Conservation (phyloP, 1,140 invertebrate species). For the Triops longicaudatus region DNA sequence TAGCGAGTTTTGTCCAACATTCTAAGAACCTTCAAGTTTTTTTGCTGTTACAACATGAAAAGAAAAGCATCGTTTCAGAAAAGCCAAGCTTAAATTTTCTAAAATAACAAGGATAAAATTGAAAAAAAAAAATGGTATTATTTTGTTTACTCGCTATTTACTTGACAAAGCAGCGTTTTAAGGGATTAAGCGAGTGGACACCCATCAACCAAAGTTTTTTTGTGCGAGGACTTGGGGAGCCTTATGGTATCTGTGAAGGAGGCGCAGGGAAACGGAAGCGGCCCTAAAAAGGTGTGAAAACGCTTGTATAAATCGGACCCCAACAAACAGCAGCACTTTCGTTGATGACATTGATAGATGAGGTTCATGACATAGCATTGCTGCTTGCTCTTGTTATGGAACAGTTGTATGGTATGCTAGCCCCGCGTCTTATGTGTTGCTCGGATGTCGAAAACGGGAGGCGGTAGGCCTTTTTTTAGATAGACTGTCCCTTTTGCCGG, state of each 20-base stretch:
- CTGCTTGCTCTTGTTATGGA: slow-evolving; percentile 15
- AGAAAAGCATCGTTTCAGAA: no score
- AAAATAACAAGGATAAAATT: no score
- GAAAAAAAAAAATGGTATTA: no score
- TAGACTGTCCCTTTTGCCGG: background rate
- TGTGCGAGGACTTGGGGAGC: no score
- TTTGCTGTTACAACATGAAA: no score
- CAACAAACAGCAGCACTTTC: background rate
- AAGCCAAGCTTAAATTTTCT: no score
- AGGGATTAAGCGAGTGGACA: background rate
- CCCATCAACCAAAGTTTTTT: background rate
- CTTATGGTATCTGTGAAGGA: background rate
- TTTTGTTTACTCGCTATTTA: no score
- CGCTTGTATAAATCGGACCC: slow-evolving; percentile 7
- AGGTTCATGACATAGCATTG: background rate
- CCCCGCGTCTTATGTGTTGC: background rate
- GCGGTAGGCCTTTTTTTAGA: background rate
- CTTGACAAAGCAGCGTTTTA: background rate
- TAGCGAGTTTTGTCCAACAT: no score
- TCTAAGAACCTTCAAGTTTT: no score
- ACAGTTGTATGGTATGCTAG: slow-evolving; percentile 6
- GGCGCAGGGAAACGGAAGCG: background rate
- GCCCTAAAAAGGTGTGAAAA: background rate
- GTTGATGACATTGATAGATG: background rate
- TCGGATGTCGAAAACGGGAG: background rate